These are phyloP conservation scores for Herpailurus yagouaroundi DNA, from an alignment of 2,113 vertebrate genomes.

Conservation along the genomic window DNA sequence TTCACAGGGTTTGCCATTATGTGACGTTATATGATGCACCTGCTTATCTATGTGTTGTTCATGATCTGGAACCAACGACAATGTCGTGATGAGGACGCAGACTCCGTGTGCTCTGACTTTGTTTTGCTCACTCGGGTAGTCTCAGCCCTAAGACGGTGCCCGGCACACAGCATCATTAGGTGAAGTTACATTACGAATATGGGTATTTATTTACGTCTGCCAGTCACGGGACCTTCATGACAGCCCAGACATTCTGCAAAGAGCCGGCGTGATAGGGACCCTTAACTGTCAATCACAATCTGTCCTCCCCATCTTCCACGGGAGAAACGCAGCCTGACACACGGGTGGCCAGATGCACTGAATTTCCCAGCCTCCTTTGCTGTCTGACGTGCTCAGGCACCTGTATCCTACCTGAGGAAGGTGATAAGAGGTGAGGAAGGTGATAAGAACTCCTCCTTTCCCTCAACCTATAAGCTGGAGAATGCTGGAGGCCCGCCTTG, in stretches of 20 bases:
- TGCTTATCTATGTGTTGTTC: background rate
- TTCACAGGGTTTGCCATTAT: background rate
- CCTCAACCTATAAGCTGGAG: background rate
- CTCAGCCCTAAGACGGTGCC: background rate
- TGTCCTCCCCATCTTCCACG: background rate
- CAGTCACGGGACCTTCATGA: background rate
- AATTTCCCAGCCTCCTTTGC: background rate
- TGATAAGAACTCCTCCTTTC: background rate
- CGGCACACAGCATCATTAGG: background rate
- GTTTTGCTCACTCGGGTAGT: background rate
- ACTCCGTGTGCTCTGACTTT: background rate
- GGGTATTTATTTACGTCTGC: background rate
- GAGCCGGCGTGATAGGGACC: background rate
- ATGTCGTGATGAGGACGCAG: background rate
- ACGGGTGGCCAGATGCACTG: background rate
- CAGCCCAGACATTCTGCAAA: background rate
- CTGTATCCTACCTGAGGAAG: background rate
- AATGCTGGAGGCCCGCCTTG: background rate
- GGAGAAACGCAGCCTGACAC: background rate
- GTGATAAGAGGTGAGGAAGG: background rate
- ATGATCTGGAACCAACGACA: background rate
- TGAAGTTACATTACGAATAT: background rate
- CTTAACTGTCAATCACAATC: background rate
- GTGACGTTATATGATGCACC: fast-evolving
- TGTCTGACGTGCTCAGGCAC: background rate